Conservation (phyloP, 2,113 vertebrate species). For the Atractosteus spatula region DNA sequence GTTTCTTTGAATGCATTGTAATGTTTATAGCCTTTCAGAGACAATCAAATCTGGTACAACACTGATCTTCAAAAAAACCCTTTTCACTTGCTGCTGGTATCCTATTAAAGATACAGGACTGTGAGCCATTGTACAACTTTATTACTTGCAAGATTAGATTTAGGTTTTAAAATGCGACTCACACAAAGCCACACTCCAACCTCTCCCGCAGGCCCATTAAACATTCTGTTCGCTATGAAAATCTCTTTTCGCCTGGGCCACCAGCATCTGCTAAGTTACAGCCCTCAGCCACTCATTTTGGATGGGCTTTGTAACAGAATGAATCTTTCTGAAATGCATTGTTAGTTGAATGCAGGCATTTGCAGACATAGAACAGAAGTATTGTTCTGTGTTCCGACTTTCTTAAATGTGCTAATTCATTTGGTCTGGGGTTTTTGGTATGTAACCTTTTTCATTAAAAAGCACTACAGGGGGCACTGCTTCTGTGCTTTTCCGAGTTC, state of each 20-base stretch:
- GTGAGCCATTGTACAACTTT: neutral
- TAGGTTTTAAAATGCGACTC: neutral
- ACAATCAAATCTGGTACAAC: neutral
- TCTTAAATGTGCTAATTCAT: no score
- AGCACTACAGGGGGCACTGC: no score
- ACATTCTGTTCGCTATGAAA: neutral
- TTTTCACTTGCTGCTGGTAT: neutral
- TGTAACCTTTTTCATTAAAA: no score
- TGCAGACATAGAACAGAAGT: no score
- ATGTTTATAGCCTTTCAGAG: slow-evolving; percentile 1
- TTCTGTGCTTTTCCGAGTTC: no score
- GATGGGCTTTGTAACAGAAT: no score
- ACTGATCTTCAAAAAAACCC: neutral
- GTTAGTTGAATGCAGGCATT: no score
- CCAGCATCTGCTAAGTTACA: no score
- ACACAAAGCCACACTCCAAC: neutral
- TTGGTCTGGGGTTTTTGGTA: no score
- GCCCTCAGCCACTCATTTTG: no score
- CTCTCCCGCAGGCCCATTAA: neutral
- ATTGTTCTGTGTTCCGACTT: no score
- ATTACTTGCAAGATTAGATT: slow-evolving; percentile 3
- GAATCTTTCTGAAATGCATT: no score
- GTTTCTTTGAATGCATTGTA: neutral
- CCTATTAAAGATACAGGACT: neutral
- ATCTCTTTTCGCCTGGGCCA: neutral